Percentiles rank a stretch among this genome's conserved stretches.
These are phyloP conservation scores for Oenanthe oenanthe DNA, from an alignment of 2,113 vertebrate genomes.

Conservation along the genomic window DNA sequence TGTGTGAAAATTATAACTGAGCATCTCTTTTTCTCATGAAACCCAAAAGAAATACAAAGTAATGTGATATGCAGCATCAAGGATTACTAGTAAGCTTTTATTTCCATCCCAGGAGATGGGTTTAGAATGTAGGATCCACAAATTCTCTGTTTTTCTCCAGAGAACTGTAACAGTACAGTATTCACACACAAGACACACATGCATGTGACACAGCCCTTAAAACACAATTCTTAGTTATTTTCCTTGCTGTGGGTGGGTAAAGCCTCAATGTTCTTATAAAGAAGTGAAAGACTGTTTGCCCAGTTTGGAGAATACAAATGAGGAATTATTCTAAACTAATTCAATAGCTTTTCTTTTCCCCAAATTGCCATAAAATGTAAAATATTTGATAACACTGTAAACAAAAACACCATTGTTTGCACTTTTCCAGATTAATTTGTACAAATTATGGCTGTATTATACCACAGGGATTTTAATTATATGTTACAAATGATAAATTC, in stretches of 20 bases:
- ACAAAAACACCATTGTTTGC: not conserved
- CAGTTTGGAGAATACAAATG: constrained; percentile 36
- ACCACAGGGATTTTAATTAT: not conserved
- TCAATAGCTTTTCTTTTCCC: constrained; percentile 33
- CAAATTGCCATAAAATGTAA: not conserved
- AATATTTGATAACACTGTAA: not conserved
- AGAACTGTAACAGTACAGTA: constrained; percentile 36
- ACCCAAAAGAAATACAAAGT: not conserved
- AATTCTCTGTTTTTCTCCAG: not conserved
- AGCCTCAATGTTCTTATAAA: constrained; percentile 18
- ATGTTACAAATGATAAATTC: not conserved
- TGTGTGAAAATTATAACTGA: not conserved
- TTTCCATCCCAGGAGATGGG: not conserved
- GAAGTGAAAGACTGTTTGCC: constrained; percentile 8
- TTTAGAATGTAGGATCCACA: constrained; percentile 18
- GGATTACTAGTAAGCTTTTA: not conserved
- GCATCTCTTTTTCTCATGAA: not conserved
- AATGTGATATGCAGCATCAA: not conserved
- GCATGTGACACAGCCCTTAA: constrained; percentile 47
- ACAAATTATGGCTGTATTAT: not conserved
- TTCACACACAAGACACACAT: not conserved
- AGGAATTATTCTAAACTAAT: constrained; percentile 47
- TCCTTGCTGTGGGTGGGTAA: constrained; percentile 34
- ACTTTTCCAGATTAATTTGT: not conserved
- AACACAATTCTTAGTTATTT: constrained; percentile 55